Evolutionary conservation across 2,888 invertebrate genomes (phyloP), one percentile per base, ranked within the genome.

Genomic region (Chydorus sphaericus): DNA sequence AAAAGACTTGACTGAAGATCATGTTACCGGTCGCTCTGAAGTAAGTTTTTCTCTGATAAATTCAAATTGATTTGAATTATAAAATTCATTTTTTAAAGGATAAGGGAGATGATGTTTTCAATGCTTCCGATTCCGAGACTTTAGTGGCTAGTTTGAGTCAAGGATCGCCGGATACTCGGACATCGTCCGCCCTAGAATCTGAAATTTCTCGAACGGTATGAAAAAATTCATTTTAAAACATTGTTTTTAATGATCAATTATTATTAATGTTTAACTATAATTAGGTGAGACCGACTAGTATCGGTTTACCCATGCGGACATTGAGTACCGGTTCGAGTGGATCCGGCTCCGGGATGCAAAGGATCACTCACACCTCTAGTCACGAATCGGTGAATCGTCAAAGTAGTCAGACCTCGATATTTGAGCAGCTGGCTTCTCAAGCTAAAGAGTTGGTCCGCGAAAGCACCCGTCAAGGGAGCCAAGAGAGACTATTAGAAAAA

Each of bases 401-500:
- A 68, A 81, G 83, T 2, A 87, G 87, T 0, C 89, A 89, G 65
- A 79, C 85, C 1, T 91, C 90, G 0, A 70, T 91, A 2, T 78
- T 92, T 62, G 91, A 91, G 68, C 87, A 89, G 65, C 83, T 91
- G 65, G 83, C 91, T 4, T 80, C 80, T 0, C 90, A 90, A 66
- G 91, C 91, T 11, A 89, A 90, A 68, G 91, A 90, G 64, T 71
- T 91, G 57, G 89, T 91, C 2, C 76, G 83, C 50, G 91, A 91
- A 67, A 88, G 89, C 0, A 88, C 87, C 0, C 74, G 89, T 2
- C 90, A 90, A 68, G 85, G 85, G 68, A 89, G 89, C 64, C 90
- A 90, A 68, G 90, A 91, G 68, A 89, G 89, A 28, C 66, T 89
- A 5, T 72, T 90, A 8, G 87, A 89, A 2, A 90, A 90, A 60